Conservation (phyloP, 2,797 vertebrate genomes). For the Peromyscus nudipes region DNA sequence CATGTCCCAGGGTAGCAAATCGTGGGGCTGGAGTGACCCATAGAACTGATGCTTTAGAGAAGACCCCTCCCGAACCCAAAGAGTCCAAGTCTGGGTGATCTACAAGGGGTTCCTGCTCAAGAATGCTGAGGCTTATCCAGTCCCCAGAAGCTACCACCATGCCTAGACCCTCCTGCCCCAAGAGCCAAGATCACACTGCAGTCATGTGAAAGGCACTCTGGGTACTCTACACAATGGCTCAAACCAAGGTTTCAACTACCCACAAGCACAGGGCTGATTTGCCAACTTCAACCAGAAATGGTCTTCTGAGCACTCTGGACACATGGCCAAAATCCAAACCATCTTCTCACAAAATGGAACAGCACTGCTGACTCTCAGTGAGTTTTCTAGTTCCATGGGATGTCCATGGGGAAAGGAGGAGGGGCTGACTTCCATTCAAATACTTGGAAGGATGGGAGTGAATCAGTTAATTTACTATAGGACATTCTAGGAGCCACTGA, state of each 20-base stretch:
- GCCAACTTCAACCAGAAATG: neutral
- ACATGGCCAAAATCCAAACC: neutral
- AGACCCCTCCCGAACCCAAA: neutral
- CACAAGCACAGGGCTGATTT: neutral
- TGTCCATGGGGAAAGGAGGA: neutral
- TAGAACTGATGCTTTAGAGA: neutral
- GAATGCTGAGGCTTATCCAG: neutral
- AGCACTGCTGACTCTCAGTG: neutral
- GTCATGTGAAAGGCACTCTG: neutral
- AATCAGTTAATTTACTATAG: neutral
- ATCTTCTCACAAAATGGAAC: neutral
- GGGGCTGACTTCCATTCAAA: neutral
- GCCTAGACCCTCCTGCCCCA: neutral
- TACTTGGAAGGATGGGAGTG: neutral
- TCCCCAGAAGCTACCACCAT: neutral
- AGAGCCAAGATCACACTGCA: neutral
- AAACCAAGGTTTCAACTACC: neutral
- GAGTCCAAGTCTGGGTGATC: neutral
- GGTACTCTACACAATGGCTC: neutral
- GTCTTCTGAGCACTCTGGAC: neutral
- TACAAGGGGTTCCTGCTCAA: neutral
- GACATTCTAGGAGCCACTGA: neutral
- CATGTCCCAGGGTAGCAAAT: neutral
- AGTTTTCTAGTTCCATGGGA: neutral
- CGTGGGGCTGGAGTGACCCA: neutral